A percentile compares a stretch with the other conserved stretches of the same genome.
Evolutionary conservation across 2,888 invertebrate species (phyloP).

Genomic region (Lamproptera curius): DNA sequence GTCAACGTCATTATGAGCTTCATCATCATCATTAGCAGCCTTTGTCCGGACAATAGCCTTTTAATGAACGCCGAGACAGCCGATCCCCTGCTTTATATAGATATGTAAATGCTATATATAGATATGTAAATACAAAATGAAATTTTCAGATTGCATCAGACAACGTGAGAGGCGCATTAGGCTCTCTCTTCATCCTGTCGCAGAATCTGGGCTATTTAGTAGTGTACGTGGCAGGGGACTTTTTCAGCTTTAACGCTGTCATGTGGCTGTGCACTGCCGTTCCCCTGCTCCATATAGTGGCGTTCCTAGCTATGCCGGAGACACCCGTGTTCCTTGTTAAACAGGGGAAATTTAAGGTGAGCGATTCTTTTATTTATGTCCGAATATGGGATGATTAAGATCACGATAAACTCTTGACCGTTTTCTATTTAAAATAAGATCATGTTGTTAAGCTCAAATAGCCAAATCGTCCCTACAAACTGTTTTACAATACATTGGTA

Average conservation of each 20-base stretch:
- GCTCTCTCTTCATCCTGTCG: constrained; percentile 67
- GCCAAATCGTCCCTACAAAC: too few species aligned
- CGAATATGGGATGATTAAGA: too few species aligned
- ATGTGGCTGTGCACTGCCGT: constrained; percentile 65
- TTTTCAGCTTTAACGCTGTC: constrained; percentile 55
- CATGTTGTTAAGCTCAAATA: too few species aligned
- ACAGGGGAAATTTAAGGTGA: constrained; percentile 64
- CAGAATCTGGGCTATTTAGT: constrained; percentile 69
- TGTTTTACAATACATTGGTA: too few species aligned
- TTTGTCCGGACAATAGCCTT: too few species aligned
- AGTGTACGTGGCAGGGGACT: constrained; percentile 64
- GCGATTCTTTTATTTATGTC: too few species aligned
- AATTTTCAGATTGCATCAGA: constrained; percentile 58
- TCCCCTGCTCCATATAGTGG: constrained; percentile 53
- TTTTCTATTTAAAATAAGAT: too few species aligned
- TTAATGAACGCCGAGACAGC: too few species aligned
- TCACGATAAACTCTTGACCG: too few species aligned
- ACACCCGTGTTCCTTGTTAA: constrained; percentile 70
- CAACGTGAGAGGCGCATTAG: constrained; percentile 64
- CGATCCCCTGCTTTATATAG: too few species aligned
- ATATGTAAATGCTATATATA: background rate
- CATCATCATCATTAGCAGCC: too few species aligned
- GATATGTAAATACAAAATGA: background rate
- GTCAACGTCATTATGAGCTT: too few species aligned
- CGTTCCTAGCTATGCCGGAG: constrained; percentile 67